Base-by-base conservation (phyloP, 2,888 invertebrate species). In the Spisula subtruncata region DNA sequence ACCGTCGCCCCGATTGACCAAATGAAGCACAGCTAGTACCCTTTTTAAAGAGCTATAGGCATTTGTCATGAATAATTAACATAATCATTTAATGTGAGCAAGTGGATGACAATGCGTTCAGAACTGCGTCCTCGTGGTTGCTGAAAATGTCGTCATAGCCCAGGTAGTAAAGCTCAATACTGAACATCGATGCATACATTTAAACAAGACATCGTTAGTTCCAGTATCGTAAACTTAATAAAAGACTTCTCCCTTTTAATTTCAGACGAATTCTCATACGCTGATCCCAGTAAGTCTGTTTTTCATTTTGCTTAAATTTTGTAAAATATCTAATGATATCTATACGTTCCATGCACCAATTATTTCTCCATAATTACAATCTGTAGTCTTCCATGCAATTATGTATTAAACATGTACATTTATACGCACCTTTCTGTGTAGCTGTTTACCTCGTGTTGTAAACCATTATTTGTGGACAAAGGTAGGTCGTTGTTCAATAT, bases 251-350 rank as follows among this genome's bases (percentile, higher is more conserved):
- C 48, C 46, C n/a, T 85, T 41, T 85, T 80, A 79, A 56, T 91
- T 91, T 84, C 89, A 91, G 91, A 91, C 80, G 91, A 91, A 85
- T 90, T 80, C 85, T 91, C 91, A 48, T 91, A 91, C 85, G 88
- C 88, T 41, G 86, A 88, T 79, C 91, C 90, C 48, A 86, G 91
- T 91, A 90, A 91, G 91, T 91, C 60, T 29, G 20, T 85, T 48
- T 88, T 66, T 75, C 32, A 75, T 25, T 56, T 66, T 66, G 60
- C 25, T 66, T 66, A 66, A 10, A 25, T n/a, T 60, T 60, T 60
- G 6, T 20, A 20, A 60, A n/a, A 14, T 51, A 51, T 12, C 14
- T 51, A 4, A 51, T 51, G 16, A 51, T 51, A 51, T 12, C 1
- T 12, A 4, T 16, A 16, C 51, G 51, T 51, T 51, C 25, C 6